Evolutionary conservation across 2,797 vertebrate species (phyloP).

Genomic region (Channallabes apus): DNA sequence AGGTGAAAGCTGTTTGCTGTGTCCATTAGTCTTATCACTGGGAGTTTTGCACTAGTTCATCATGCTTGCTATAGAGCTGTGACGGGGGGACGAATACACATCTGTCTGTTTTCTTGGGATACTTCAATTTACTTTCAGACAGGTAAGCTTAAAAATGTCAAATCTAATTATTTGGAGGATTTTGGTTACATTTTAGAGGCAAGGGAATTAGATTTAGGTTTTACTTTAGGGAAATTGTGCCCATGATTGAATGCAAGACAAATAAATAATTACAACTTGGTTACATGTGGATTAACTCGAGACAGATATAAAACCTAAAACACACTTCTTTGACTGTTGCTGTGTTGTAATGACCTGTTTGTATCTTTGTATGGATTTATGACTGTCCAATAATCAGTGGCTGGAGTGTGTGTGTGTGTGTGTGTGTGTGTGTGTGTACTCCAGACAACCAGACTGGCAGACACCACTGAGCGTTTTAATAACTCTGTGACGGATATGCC

Average conservation of each 20-base stretch:
- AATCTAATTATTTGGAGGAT: neutral
- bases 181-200: neutral
- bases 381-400: conserved; percentile 1
- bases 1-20: conserved; percentile 26
- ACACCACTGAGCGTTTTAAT: conserved; percentile 70
- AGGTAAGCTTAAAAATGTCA: conserved; percentile 43
- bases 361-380: conserved; percentile 17
- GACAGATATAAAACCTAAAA: neutral
- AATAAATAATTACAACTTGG: neutral
- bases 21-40: conserved; percentile 39
- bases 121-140: conserved; percentile 17
- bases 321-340: neutral
- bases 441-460: conserved; percentile 55
- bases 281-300: neutral
- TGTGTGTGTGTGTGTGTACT: neutral
- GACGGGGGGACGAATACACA: conserved; percentile 20
- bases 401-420: conserved; percentile 9
- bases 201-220: neutral
- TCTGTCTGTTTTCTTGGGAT: conserved; percentile 16
- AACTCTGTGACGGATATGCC: conserved; percentile 68
- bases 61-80: conserved; percentile 40
- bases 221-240: neutral
- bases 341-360: neutral
- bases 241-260: neutral
- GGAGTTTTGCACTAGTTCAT: conserved; percentile 33